These are phyloP conservation scores for Mesoclemmys tuberculata DNA, from an alignment of 2,113 vertebrate species.

Conservation along the genomic window DNA sequence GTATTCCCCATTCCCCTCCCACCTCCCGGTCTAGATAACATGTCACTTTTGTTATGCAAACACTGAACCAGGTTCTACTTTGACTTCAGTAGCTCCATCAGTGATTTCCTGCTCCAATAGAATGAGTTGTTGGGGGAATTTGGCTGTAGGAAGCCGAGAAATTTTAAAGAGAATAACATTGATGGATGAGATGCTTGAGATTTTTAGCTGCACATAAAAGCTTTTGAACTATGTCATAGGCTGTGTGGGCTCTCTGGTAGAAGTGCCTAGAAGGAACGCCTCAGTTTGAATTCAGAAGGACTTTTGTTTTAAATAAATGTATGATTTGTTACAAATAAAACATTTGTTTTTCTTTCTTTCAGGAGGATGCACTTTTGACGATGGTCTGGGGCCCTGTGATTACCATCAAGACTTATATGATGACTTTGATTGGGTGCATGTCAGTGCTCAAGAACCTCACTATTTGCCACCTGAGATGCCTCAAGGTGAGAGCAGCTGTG, in stretches of 20 bases:
- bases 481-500: conserved; percentile 84
- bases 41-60: neutral
- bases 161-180: neutral
- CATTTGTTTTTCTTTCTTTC: conserved; percentile 1
- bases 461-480: conserved; percentile 93
- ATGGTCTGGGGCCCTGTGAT: conserved; percentile 93
- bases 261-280: neutral
- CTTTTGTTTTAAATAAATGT: neutral
- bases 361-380: conserved; percentile 96
- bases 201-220: neutral
- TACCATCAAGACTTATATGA: conserved; percentile 96
- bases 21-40: neutral
- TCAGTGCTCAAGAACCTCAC: conserved; percentile 93
- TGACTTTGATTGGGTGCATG: conserved; percentile 97
- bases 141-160: neutral
- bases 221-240: neutral
- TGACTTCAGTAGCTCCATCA: neutral
- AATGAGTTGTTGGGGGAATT: neutral
- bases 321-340: neutral
- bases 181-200: neutral
- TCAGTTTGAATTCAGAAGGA: neutral
- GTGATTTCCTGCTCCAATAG: neutral
- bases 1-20: no score
- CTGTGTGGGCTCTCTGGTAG: accelerated
- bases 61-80: neutral